phyloP scores from a whole-genome alignment of 2,888 invertebrate species.

The Drosophila anomalipes region DNA sequence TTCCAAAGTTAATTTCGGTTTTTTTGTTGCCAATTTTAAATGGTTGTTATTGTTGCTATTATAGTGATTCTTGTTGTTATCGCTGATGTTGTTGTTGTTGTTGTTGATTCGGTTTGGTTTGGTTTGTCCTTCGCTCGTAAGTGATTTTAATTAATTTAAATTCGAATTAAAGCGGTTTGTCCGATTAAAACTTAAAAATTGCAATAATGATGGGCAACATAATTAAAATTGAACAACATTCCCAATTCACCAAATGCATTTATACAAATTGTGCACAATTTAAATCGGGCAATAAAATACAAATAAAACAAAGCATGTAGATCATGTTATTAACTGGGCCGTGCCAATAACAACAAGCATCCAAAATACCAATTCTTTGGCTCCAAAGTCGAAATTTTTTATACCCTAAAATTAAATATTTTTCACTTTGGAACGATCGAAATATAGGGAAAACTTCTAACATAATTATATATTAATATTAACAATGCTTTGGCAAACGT shows the following conservation, averaged over 20 bases:
- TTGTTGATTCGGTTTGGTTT: slow-evolving; percentile 33
- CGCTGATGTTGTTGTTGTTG: slow-evolving; percentile 35
- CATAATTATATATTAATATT: background rate
- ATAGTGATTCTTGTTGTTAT: slow-evolving; percentile 26
- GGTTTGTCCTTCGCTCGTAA: slow-evolving; percentile 60
- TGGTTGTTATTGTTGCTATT: slow-evolving; percentile 56
- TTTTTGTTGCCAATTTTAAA: slow-evolving; percentile 65
- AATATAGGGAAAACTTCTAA: background rate
- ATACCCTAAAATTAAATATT: background rate
- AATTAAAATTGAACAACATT: slow-evolving; percentile 70
- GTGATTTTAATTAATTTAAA: slow-evolving; percentile 81
- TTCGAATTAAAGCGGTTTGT: slow-evolving; percentile 77
- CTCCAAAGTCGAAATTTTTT: background rate
- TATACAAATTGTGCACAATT: slow-evolving; percentile 54
- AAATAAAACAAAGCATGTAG: slow-evolving; percentile 37
- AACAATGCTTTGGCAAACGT: background rate
- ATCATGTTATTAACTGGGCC: slow-evolving; percentile 56
- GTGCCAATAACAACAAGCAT: slow-evolving; percentile 12
- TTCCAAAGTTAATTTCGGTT: slow-evolving; percentile 77
- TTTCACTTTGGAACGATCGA: background rate
- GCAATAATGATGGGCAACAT: slow-evolving; percentile 57
- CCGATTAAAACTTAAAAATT: slow-evolving; percentile 75
- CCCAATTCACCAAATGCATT: slow-evolving; percentile 38
- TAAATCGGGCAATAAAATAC: slow-evolving; percentile 39
- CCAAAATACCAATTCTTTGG: background rate